A percentile compares a stretch with the other conserved stretches of the same genome.
Evolutionary conservation across 2,888 invertebrate genomes (phyloP).

Genomic region (Hoplodrina blanda): DNA sequence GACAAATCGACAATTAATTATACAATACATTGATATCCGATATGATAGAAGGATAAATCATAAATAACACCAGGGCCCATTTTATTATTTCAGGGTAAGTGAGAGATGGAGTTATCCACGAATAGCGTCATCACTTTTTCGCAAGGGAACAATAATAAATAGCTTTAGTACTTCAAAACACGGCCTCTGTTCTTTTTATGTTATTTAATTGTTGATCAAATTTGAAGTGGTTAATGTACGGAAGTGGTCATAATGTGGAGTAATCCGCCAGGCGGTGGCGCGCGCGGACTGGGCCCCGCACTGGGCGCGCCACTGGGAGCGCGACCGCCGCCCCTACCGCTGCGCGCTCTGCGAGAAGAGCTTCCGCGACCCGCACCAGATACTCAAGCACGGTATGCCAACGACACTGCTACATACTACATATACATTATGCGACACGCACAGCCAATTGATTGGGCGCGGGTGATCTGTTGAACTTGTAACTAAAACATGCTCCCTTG

Average conservation of each 20-base stretch:
- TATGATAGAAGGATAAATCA: too few species aligned
- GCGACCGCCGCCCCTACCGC: conserved; percentile 84
- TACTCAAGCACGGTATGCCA: conserved; percentile 83
- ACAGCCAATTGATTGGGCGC: too few species aligned
- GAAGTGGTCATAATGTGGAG: too few species aligned
- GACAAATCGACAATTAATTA: too few species aligned
- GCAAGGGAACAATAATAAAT: neutral
- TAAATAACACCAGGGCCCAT: too few species aligned
- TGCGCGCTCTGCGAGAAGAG: conserved; percentile 86
- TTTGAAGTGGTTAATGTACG: too few species aligned
- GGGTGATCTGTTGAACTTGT: too few species aligned
- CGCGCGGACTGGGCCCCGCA: conserved; percentile 77
- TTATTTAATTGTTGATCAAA: too few species aligned
- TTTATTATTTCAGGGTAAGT: too few species aligned
- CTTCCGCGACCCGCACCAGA: conserved; percentile 83
- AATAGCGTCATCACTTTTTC: neutral
- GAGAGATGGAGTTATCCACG: neutral
- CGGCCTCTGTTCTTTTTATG: neutral
- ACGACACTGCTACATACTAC: too few species aligned
- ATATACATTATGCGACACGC: too few species aligned
- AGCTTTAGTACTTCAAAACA: neutral
- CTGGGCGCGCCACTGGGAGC: conserved; percentile 84
- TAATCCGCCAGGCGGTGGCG: conserved; percentile 67
- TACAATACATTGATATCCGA: too few species aligned
- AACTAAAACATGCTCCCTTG: neutral